Evolutionary conservation across 2,797 vertebrate genomes (phyloP).

Genomic region (Cuniculus paca): DNA sequence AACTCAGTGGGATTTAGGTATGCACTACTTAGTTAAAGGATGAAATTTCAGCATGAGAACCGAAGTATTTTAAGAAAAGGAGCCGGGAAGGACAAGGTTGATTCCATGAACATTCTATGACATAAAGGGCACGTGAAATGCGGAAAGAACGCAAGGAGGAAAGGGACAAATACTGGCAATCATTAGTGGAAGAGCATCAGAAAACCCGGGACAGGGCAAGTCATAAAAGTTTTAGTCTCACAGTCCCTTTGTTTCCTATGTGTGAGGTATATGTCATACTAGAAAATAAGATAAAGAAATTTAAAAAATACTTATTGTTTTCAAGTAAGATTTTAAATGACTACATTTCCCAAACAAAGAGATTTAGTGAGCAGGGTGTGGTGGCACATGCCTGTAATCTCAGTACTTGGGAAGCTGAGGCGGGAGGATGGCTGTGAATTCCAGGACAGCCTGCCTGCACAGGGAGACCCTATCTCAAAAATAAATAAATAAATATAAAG

Average conservation of each 20-base stretch:
- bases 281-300: constrained; percentile 40
- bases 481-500: too few relatives aligned
- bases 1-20: not conserved
- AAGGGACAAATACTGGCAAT: not conserved
- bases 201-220: not conserved
- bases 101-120: not conserved
- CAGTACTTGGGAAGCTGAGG: not conserved
- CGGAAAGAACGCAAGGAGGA: not conserved
- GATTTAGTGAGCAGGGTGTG: not conserved
- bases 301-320: not conserved
- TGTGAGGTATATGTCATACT: not conserved
- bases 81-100: not conserved
- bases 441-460: too few relatives aligned
- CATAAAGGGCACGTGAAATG: not conserved
- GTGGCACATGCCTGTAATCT: not conserved
- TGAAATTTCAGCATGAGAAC: constrained; percentile 8
- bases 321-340: constrained; percentile 38
- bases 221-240: not conserved
- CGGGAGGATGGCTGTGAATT: not conserved
- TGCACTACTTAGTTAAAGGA: not conserved
- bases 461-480: too few relatives aligned
- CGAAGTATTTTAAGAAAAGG: not conserved
- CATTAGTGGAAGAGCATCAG: not conserved
- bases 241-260: not conserved
- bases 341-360: constrained; percentile 7